These are phyloP conservation scores for Anseranas semipalmata DNA, from an alignment of 2,113 vertebrate species.

Conservation along the genomic window DNA sequence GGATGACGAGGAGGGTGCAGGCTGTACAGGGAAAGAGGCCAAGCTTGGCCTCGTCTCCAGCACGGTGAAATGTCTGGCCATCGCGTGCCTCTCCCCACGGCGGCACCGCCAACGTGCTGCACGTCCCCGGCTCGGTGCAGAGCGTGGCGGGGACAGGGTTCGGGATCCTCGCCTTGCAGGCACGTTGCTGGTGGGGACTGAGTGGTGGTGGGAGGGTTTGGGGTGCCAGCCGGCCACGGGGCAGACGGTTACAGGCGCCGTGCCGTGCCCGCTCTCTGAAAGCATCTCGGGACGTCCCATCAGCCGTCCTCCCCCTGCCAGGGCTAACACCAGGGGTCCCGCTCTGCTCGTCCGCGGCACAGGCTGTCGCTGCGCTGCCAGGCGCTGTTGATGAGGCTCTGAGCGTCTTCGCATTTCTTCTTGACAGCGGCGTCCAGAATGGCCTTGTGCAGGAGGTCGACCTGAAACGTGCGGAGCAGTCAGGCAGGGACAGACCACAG, in stretches of 20 bases:
- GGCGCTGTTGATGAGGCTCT: constrained; percentile 88
- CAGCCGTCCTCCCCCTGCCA: background rate
- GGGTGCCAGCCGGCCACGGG: background rate
- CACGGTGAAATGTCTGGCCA: accelerated
- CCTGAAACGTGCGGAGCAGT: background rate
- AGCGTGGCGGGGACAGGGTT: accelerated
- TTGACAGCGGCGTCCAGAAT: constrained; percentile 60
- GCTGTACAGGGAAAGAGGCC: background rate
- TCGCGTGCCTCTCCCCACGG: background rate
- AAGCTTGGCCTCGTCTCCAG: background rate
- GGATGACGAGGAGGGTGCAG: background rate
- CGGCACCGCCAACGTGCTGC: accelerated
- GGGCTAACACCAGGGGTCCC: constrained; percentile 92
- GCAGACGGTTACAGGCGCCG: background rate
- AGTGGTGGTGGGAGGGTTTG: background rate
- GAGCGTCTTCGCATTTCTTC: constrained; percentile 89
- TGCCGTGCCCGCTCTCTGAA: background rate
- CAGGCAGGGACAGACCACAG: background rate
- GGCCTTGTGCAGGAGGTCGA: constrained; percentile 75
- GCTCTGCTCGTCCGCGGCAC: constrained; percentile 88
- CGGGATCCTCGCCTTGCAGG: background rate
- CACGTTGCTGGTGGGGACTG: background rate
- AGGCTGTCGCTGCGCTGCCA: constrained; percentile 98
- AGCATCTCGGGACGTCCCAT: accelerated
- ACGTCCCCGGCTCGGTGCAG: accelerated